Evolutionary conservation across 2,113 vertebrate species (phyloP).

Genomic region (Sceloporus undulatus): DNA sequence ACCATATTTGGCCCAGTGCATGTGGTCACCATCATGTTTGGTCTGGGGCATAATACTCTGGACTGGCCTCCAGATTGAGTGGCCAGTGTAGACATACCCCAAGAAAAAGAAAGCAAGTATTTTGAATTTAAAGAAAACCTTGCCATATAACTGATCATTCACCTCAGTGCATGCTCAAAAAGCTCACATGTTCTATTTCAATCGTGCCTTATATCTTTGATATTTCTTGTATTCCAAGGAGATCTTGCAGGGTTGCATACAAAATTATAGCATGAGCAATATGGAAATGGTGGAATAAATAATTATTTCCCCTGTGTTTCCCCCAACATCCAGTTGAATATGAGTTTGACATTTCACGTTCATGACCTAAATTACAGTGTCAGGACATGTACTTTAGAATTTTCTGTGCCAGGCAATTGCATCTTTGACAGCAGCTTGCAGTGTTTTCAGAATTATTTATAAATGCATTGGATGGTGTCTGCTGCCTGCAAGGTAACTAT

Average conservation of each 20-base stretch:
- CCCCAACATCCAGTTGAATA: neutral
- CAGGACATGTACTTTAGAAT: neutral
- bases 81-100: too few relatives aligned
- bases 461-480: neutral
- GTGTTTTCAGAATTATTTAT: neutral
- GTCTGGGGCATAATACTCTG: too few relatives aligned
- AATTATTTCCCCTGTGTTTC: neutral
- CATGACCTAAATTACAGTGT: neutral
- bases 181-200: too few relatives aligned
- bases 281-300: neutral
- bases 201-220: too few relatives aligned
- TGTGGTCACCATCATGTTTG: too few relatives aligned
- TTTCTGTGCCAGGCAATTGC: neutral
- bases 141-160: too few relatives aligned
- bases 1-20: too few relatives aligned
- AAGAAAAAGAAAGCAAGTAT: too few relatives aligned
- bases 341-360: neutral
- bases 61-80: too few relatives aligned
- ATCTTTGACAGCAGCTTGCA: neutral
- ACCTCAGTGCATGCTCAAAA: too few relatives aligned
- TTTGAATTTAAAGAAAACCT: too few relatives aligned
- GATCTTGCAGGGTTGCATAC: neutral
- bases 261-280: neutral
- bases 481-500: neutral
- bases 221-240: neutral